Evolutionary conservation across 2,113 vertebrate genomes (phyloP).

Genomic region (Ageneiosus marmoratus): DNA sequence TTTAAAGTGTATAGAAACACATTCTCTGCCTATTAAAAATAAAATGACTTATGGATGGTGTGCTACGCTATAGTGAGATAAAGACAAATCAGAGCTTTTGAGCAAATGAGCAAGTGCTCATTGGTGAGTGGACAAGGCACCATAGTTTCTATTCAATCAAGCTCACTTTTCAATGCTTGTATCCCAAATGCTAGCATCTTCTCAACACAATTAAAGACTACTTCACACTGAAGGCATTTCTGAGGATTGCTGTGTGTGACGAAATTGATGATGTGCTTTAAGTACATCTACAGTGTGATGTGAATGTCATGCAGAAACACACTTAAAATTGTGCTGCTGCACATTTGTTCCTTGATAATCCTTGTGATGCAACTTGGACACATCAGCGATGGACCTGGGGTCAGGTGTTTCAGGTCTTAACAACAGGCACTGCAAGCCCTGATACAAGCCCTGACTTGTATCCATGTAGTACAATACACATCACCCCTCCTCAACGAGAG

Average conservation of each 20-base stretch:
- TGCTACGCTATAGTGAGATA: neutral
- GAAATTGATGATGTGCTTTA: neutral
- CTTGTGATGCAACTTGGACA: too few species aligned
- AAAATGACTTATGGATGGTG: neutral
- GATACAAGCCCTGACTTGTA: too few species aligned
- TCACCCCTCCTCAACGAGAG: too few species aligned
- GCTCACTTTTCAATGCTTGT: neutral
- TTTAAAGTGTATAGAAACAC: neutral
- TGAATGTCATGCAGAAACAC: too few species aligned
- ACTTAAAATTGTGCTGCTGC: neutral
- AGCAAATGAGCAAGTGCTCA: neutral
- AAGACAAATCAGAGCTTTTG: neutral
- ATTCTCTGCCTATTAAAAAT: neutral
- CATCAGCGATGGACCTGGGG: too few species aligned
- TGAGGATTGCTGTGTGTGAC: neutral
- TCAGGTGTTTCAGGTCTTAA: too few species aligned
- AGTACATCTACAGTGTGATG: neutral
- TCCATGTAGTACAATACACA: too few species aligned
- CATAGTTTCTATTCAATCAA: neutral
- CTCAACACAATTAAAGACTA: constrained; percentile 11
- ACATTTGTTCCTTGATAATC: neutral
- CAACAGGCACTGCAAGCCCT: too few species aligned
- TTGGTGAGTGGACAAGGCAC: neutral
- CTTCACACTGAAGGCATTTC: neutral
- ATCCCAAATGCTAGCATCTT: too few species aligned